Evolutionary conservation across 2,888 invertebrate genomes (phyloP), one percentile per base, ranked within the genome.

Genomic region (Acleris cristana): DNA sequence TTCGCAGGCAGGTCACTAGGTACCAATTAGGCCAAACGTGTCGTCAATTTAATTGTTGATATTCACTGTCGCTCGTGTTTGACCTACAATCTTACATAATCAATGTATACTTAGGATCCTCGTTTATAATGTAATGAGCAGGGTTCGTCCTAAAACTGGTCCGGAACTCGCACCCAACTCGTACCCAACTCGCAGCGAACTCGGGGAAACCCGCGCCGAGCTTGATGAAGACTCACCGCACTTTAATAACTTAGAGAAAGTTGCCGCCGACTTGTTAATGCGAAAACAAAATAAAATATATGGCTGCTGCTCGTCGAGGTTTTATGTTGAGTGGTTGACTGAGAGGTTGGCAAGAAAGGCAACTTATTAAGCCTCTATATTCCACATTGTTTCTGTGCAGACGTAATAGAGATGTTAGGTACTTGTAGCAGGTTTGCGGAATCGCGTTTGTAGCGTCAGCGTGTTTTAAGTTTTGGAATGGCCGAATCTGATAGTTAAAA

Each of bases 221-320:
- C 34, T 12, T 18, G 51, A 19, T 18, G 34, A 49, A 49, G 53
- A 45, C 40, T 10, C 60, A 60, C 34, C 30, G 62, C 55, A 48
- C 26, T 19, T 21, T 30, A 49, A 59, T 26, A 55, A 63, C 34
- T 48, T 16, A 48, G 55, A 19, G 1, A 21, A 63, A 59, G 30
- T 54, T 63, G 3, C 21, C 56, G 16, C 6, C 40, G 4, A 55
- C 55, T 55, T 21, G 48, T 45, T 30, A 45, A 30, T 55, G 59
- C 16, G 55, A 34, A 45, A 63, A 49, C 62, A 63, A 55, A 54
- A 63, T 34, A 34, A 34, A 55, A 49, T 63, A 55, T 55, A 63
- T 12, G 48, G 26, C 58, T 16, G 51, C 51, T 51, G 34, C 49
- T 48, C 30, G 19, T 4, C 19, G 21, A 40, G 7, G 26, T 45